Conservation (phyloP, 2,113 vertebrate species). For the Pseudopodoces humilis region DNA sequence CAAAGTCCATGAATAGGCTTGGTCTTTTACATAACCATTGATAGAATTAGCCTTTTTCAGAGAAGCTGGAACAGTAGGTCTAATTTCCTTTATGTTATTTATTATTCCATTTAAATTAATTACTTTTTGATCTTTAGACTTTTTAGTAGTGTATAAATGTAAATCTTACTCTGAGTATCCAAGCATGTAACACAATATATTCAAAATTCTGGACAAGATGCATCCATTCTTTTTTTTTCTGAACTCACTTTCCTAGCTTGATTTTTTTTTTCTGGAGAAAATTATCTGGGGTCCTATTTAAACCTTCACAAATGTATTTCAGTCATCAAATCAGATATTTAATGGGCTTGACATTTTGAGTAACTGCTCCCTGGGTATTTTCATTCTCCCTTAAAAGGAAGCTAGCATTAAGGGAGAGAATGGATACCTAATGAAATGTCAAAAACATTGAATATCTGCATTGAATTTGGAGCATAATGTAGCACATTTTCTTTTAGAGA, state of each 20-base stretch:
- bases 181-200: neutral
- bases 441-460: neutral
- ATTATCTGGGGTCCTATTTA: neutral
- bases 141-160: neutral
- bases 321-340: neutral
- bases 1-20: neutral
- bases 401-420: neutral
- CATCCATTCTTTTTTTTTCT: neutral
- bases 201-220: neutral
- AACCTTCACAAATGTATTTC: neutral
- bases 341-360: slow-evolving; percentile 39
- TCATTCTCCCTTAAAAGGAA: slow-evolving; percentile 1
- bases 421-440: slow-evolving; percentile 8
- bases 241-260: neutral
- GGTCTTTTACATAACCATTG: neutral
- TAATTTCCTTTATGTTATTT: neutral
- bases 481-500: neutral
- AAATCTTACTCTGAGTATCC: neutral
- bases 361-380: slow-evolving; percentile 7
- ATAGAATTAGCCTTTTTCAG: neutral
- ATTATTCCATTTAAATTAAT: neutral
- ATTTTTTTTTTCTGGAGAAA: neutral
- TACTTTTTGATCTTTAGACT: neutral
- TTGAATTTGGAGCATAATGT: neutral
- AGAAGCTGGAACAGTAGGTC: neutral